Conservation (phyloP, 1,140 invertebrate species). For the Eufriesea mexicana region DNA sequence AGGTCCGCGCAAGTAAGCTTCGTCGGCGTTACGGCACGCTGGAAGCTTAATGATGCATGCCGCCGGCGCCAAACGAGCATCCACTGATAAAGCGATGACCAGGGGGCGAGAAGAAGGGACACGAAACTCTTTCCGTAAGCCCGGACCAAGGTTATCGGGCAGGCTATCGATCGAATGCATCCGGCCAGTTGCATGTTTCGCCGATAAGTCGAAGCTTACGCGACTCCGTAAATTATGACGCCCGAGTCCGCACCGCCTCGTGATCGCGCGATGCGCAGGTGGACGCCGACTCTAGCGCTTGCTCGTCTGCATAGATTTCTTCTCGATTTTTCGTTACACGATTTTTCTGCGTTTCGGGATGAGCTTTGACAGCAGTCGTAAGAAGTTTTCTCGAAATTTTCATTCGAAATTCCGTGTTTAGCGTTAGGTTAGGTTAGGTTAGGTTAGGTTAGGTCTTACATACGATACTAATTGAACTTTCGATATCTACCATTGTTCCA, state of each 20-base stretch:
- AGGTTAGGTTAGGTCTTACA: too few relatives aligned
- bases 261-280: background rate
- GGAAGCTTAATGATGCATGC: slow-evolving; percentile 73
- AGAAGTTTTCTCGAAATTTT: too few relatives aligned
- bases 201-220: slow-evolving; percentile 40
- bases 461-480: too few relatives aligned
- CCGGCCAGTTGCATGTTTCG: slow-evolving; percentile 48
- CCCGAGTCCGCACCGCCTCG: background rate
- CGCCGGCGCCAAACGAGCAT: slow-evolving; percentile 70
- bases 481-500: too few relatives aligned
- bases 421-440: too few relatives aligned
- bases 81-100: slow-evolving; percentile 73
- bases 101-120: slow-evolving; percentile 59
- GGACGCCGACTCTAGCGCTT: background rate
- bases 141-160: slow-evolving; percentile 54
- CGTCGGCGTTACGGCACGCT: slow-evolving; percentile 67
- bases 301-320: too few relatives aligned
- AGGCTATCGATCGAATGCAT: slow-evolving; percentile 53
- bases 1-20: slow-evolving; percentile 63
- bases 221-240: slow-evolving; percentile 21
- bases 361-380: too few relatives aligned
- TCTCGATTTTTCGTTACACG: too few relatives aligned
- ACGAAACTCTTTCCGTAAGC: slow-evolving; percentile 64
- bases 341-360: too few relatives aligned
- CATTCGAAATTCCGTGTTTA: too few relatives aligned